phyloP scores from a whole-genome alignment of 2,888 invertebrate genomes.

The Eupithecia vulgata region DNA sequence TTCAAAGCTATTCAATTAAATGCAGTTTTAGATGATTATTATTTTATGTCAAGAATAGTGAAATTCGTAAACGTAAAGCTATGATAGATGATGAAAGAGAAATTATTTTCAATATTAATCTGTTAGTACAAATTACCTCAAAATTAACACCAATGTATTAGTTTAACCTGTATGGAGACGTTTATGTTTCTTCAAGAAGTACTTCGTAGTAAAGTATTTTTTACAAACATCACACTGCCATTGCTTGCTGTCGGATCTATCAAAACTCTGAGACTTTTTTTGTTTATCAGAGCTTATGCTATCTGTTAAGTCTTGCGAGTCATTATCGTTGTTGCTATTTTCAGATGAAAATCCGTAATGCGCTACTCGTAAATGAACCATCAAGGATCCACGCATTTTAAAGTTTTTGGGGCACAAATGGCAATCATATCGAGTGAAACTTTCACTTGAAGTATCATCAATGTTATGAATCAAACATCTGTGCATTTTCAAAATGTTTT shows the following conservation, averaged over 20 bases:
- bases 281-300: constrained; percentile 48
- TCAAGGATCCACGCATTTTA: constrained; percentile 91
- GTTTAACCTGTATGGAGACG: constrained; percentile 91
- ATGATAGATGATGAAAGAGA: constrained; percentile 3
- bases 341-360: constrained; percentile 85
- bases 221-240: constrained; percentile 94
- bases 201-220: constrained; percentile 94
- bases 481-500: constrained; percentile 89
- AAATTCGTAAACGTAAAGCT: constrained; percentile 30
- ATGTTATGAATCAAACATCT: constrained; percentile 87
- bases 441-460: constrained; percentile 66
- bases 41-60: constrained; percentile 15
- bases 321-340: constrained; percentile 46
- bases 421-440: constrained; percentile 85
- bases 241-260: constrained; percentile 87
- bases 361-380: constrained; percentile 92
- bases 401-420: constrained; percentile 91
- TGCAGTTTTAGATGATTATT: constrained; percentile 34
- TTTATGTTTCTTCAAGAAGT: constrained; percentile 95
- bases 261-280: constrained; percentile 55
- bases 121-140: constrained; percentile 80
- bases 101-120: constrained; percentile 48
- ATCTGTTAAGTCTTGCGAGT: constrained; percentile 46
- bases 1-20: constrained; percentile 23
- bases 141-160: constrained; percentile 72